Percentiles rank a stretch among this genome's conserved stretches.
Conservation (phyloP, 1,140 invertebrate species). For the Rhyzopertha dominica region DNA sequence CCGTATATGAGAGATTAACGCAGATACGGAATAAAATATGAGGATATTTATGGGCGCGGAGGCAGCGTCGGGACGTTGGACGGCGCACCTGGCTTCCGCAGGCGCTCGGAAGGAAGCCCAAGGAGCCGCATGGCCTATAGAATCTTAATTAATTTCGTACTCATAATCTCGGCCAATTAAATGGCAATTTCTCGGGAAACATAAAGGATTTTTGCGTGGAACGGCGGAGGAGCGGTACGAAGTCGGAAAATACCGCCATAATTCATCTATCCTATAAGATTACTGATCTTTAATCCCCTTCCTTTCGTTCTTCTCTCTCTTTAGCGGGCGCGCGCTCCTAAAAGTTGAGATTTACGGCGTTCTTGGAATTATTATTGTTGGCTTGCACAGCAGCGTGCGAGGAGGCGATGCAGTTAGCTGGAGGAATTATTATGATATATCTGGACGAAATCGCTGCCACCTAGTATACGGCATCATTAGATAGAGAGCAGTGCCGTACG, state of each 20-base stretch:
- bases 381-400: slow-evolving; percentile 46
- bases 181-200: slow-evolving; percentile 45
- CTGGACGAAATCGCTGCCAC: slow-evolving; percentile 45
- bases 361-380: slow-evolving; percentile 59
- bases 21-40: slow-evolving; percentile 30
- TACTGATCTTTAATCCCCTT: slow-evolving; percentile 70
- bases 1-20: slow-evolving; percentile 32
- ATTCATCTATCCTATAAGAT: slow-evolving; percentile 63
- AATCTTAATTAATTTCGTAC: slow-evolving; percentile 45
- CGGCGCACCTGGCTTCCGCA: too few relatives aligned
- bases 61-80: neutral
- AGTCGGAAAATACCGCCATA: slow-evolving; percentile 50
- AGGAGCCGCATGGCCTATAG: slow-evolving; percentile 43
- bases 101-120: too few relatives aligned
- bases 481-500: slow-evolving; percentile 22
- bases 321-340: slow-evolving; percentile 51
- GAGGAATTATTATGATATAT: slow-evolving; percentile 53
- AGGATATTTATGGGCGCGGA: slow-evolving; percentile 20
- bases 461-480: slow-evolving; percentile 27
- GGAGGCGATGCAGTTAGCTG: slow-evolving; percentile 45
- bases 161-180: slow-evolving; percentile 44
- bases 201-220: slow-evolving; percentile 44
- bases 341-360: slow-evolving; percentile 67
- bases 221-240: slow-evolving; percentile 45
- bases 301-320: slow-evolving; percentile 42